Conservation (phyloP, 1,140 invertebrate species). For the Eubasilissa regina region DNA sequence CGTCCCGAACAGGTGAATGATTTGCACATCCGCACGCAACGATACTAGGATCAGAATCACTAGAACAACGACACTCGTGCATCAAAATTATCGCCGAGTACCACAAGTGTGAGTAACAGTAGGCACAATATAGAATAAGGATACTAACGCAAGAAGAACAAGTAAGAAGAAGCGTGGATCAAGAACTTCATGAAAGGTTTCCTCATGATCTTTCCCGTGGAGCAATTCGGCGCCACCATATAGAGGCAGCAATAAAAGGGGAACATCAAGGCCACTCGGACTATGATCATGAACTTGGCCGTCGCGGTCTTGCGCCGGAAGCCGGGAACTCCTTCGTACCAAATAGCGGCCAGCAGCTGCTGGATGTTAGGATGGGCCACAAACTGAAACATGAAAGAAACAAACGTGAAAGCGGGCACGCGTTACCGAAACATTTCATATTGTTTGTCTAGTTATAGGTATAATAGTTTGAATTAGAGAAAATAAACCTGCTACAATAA, state of each 20-base stretch:
- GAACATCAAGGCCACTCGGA: constrained; percentile 85
- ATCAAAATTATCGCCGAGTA: neutral
- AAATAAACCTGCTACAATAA: too few species aligned
- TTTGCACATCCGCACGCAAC: constrained; percentile 85
- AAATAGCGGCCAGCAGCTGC: constrained; percentile 90
- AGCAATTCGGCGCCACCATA: constrained; percentile 84
- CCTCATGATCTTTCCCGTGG: constrained; percentile 84
- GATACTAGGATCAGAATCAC: constrained; percentile 90
- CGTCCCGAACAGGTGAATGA: constrained; percentile 81
- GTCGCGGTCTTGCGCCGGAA: constrained; percentile 84
- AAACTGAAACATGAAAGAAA: constrained; percentile 74
- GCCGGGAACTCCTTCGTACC: constrained; percentile 93
- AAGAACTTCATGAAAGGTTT: constrained; percentile 97
- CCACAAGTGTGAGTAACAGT: neutral
- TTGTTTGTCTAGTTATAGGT: too few species aligned
- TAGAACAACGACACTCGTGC: constrained; percentile 65
- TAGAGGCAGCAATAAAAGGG: constrained; percentile 90
- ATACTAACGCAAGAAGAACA: constrained; percentile 90
- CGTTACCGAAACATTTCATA: too few species aligned
- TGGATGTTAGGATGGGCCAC: constrained; percentile 95
- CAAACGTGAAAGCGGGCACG: too few species aligned
- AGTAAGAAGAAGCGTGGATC: constrained; percentile 91
- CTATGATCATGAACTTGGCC: constrained; percentile 81
- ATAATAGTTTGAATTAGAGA: too few species aligned
- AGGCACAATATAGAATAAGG: neutral